These are phyloP conservation scores for Ptychobarbus kaznakovi DNA, from an alignment of 2,797 vertebrate genomes.

Conservation along the genomic window DNA sequence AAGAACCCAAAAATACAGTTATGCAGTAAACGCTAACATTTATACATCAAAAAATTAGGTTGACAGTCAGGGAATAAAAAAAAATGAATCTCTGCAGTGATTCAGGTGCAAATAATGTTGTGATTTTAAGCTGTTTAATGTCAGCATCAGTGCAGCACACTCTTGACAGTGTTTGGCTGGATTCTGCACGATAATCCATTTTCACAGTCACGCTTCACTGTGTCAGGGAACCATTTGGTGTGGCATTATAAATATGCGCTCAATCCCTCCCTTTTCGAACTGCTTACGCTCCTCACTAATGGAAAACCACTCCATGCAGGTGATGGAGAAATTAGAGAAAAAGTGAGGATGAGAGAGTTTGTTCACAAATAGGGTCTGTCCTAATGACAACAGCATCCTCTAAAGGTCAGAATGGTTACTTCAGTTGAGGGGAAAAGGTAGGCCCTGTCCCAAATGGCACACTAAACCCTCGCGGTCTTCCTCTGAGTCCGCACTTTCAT, in stretches of 20 bases:
- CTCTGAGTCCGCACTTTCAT: too few species aligned
- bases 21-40: slow-evolving; percentile 16
- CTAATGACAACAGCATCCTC: slow-evolving; percentile 62
- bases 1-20: slow-evolving; percentile 8
- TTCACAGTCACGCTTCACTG: slow-evolving; percentile 62
- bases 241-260: slow-evolving; percentile 57
- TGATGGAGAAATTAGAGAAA: neutral
- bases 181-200: slow-evolving; percentile 63
- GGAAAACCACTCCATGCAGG: slow-evolving; percentile 34
- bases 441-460: too few species aligned
- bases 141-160: slow-evolving; percentile 45
- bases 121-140: slow-evolving; percentile 58
- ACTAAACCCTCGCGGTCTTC: too few species aligned
- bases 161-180: slow-evolving; percentile 49
- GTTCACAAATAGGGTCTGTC: neutral
- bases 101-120: slow-evolving; percentile 55
- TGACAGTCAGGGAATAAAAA: slow-evolving; percentile 16
- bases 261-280: slow-evolving; percentile 47
- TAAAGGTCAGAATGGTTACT: slow-evolving; percentile 55
- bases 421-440: slow-evolving; percentile 1
- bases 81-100: slow-evolving; percentile 37
- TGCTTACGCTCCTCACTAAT: slow-evolving; percentile 41
- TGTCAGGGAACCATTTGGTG: slow-evolving; percentile 50
- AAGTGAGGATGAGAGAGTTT: neutral
- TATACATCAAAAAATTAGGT: slow-evolving; percentile 12